Percentiles rank a stretch among this genome's conserved stretches.
These are phyloP conservation scores for Scolopax mira DNA, from an alignment of 2,113 vertebrate genomes.

Conservation along the genomic window DNA sequence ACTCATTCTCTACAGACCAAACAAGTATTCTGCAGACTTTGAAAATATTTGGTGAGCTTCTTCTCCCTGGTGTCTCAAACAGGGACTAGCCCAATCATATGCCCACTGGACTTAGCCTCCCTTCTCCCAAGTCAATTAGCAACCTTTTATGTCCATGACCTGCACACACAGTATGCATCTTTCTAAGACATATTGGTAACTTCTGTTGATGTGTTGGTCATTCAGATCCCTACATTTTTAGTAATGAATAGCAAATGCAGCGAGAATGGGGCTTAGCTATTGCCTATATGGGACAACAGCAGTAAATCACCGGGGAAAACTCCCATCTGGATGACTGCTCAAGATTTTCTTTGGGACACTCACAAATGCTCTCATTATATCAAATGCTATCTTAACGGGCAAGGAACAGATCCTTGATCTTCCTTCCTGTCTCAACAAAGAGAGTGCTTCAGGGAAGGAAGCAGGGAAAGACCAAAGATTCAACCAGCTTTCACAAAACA, in stretches of 20 bases:
- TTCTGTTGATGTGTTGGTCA: background rate
- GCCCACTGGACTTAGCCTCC: background rate
- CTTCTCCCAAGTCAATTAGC: background rate
- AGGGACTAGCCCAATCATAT: background rate
- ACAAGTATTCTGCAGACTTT: background rate
- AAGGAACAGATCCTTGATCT: slow-evolving; percentile 23
- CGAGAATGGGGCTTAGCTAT: background rate
- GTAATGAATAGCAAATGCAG: background rate
- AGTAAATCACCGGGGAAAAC: background rate
- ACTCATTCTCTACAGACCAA: background rate
- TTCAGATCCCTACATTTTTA: background rate
- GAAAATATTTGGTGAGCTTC: background rate
- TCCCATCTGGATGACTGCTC: background rate
- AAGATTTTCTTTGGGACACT: background rate
- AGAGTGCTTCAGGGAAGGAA: slow-evolving; percentile 2
- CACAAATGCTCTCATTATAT: background rate
- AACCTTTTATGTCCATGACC: background rate
- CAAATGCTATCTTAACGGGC: background rate
- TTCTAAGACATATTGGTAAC: background rate
- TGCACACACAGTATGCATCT: background rate
- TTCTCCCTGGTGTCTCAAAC: background rate
- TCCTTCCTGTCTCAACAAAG: slow-evolving; percentile 22
- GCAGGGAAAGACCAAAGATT: background rate
- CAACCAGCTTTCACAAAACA: background rate
- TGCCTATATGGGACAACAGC: background rate